phyloP scores from a whole-genome alignment of 2,888 invertebrate species.

The Ypsolopha sequella region DNA sequence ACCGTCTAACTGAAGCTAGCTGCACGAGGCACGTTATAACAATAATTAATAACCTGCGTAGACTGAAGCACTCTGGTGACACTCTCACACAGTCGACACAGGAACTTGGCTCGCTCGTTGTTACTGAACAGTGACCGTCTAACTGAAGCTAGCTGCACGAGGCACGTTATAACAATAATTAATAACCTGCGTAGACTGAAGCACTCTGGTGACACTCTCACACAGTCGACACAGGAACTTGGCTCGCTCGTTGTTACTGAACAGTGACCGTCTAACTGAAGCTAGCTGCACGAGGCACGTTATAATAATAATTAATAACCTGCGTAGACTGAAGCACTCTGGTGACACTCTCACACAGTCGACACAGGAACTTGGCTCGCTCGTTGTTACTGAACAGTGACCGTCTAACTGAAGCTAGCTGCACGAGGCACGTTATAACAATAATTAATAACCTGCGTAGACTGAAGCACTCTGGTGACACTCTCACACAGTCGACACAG shows the following conservation, averaged over 20 bases:
- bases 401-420: constrained; percentile 90
- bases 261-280: constrained; percentile 90
- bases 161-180: no score
- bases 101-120: constrained; percentile 91
- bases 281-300: constrained; percentile 97
- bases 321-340: constrained; percentile 94
- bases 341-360: constrained; percentile 92
- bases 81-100: constrained; percentile 91
- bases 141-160: constrained; percentile 97
- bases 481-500: constrained; percentile 92
- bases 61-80: constrained; percentile 94
- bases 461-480: constrained; percentile 92
- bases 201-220: constrained; percentile 90
- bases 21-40: constrained; percentile 96
- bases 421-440: constrained; percentile 94
- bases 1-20: constrained; percentile 90
- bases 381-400: constrained; percentile 97
- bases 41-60: constrained; percentile 92
- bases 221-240: constrained; percentile 94
- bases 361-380: constrained; percentile 90
- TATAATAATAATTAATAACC: constrained; percentile 86
- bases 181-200: constrained; percentile 95
- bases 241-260: constrained; percentile 93
- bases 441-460: constrained; percentile 91
- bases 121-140: constrained; percentile 93